A percentile compares a stretch with the other conserved stretches of the same genome.
These are phyloP conservation scores for Decapterus maruadsi DNA, from an alignment of 2,797 vertebrate genomes.

Conservation along the genomic window DNA sequence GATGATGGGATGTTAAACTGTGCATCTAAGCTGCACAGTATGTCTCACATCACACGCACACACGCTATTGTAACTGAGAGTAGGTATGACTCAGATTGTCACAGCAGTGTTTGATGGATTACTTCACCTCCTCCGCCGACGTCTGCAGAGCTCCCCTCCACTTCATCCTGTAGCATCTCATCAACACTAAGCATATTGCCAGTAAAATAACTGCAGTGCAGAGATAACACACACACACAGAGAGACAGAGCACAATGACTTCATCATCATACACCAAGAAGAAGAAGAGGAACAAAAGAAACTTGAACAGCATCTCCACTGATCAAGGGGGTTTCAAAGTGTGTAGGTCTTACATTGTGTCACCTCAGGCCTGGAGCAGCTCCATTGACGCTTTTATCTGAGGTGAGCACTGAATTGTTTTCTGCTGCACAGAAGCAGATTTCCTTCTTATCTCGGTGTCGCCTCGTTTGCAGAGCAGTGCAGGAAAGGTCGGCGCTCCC, in stretches of 20 bases:
- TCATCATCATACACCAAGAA: neutral
- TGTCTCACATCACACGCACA: neutral
- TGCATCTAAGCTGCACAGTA: conserved; percentile 12
- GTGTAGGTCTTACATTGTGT: neutral
- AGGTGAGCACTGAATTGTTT: conserved; percentile 9
- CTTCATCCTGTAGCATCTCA: conserved; percentile 35
- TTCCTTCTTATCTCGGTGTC: neutral
- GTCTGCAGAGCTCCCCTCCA: neutral
- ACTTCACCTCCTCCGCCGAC: conserved; percentile 22
- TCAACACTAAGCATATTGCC: conserved; percentile 22
- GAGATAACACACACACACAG: conserved; percentile 11
- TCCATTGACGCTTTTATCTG: neutral
- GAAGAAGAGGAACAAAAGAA: neutral
- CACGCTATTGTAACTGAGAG: conserved; percentile 24
- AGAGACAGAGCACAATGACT: neutral
- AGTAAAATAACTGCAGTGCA: conserved; percentile 39
- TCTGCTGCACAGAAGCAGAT: neutral
- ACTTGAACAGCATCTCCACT: conserved; percentile 2
- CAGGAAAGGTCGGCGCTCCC: neutral
- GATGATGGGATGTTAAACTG: neutral
- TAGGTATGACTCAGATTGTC: conserved; percentile 35
- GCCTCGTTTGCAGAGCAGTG: neutral
- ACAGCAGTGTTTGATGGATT: conserved; percentile 42
- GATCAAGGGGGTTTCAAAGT: conserved; percentile 2
- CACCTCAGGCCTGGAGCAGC: neutral